These are phyloP conservation scores for Phalanger gymnotis DNA, from an alignment of 2,797 vertebrate species.

Conservation along the genomic window DNA sequence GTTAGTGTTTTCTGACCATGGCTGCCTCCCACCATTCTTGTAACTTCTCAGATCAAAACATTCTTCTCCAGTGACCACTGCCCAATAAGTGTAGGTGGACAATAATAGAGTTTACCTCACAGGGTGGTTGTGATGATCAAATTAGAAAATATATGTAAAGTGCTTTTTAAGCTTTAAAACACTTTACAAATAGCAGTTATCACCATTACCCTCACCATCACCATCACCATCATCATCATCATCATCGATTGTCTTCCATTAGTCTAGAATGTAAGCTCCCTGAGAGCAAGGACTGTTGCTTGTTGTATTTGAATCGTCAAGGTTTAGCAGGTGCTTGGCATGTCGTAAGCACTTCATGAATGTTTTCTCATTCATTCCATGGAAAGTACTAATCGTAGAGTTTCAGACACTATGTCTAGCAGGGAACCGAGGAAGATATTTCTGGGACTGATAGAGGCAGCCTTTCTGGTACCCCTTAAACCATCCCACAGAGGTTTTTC, in stretches of 20 bases:
- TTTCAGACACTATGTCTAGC: neutral
- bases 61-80: neutral
- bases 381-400: neutral
- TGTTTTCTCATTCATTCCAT: neutral
- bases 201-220: neutral
- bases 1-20: neutral
- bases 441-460: neutral
- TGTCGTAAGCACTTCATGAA: neutral
- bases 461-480: neutral
- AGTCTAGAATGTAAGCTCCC: neutral
- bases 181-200: neutral
- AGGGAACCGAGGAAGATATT: neutral
- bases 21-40: neutral
- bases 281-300: neutral
- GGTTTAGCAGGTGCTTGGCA: neutral
- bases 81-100: neutral
- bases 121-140: neutral
- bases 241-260: neutral
- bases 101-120: neutral
- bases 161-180: neutral
- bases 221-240: neutral
- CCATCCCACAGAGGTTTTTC: neutral
- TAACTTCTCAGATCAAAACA: neutral
- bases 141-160: neutral
- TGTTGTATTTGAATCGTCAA: neutral